These are phyloP conservation scores for Spodoptera exigua DNA, from an alignment of 2,888 invertebrate genomes.

Conservation along the genomic window DNA sequence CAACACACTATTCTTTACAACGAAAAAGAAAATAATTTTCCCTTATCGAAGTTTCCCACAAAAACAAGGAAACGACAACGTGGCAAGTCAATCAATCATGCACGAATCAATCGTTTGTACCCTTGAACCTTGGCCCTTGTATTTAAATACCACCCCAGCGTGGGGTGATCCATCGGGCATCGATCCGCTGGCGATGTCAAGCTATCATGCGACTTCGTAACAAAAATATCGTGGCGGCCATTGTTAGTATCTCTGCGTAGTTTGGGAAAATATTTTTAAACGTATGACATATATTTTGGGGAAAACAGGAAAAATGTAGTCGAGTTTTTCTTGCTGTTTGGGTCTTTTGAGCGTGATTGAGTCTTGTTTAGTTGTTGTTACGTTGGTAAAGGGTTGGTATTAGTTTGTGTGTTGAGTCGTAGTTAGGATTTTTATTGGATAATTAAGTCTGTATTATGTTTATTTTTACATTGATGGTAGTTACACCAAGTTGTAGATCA, in stretches of 20 bases:
- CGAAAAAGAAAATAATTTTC: background rate
- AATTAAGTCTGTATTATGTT: too few relatives aligned
- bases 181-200: constrained; percentile 37
- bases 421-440: too few relatives aligned
- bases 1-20: too few relatives aligned
- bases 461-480: too few relatives aligned
- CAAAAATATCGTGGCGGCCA: constrained; percentile 20
- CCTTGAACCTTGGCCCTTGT: constrained; percentile 55
- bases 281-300: background rate
- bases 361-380: too few relatives aligned
- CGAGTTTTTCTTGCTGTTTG: too few relatives aligned
- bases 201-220: constrained; percentile 41
- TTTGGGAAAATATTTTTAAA: constrained; percentile 1
- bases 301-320: background rate
- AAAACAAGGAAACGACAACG: constrained; percentile 31
- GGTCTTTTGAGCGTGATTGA: too few relatives aligned
- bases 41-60: background rate
- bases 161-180: constrained; percentile 33
- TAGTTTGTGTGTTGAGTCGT: too few relatives aligned
- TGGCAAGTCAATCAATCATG: constrained; percentile 34
- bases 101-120: constrained; percentile 38
- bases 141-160: constrained; percentile 34
- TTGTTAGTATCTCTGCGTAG: constrained; percentile 12
- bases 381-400: too few relatives aligned
- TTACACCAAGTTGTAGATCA: too few relatives aligned